These are phyloP conservation scores for Platanista minor DNA, from an alignment of 2,113 vertebrate species.

Conservation along the genomic window DNA sequence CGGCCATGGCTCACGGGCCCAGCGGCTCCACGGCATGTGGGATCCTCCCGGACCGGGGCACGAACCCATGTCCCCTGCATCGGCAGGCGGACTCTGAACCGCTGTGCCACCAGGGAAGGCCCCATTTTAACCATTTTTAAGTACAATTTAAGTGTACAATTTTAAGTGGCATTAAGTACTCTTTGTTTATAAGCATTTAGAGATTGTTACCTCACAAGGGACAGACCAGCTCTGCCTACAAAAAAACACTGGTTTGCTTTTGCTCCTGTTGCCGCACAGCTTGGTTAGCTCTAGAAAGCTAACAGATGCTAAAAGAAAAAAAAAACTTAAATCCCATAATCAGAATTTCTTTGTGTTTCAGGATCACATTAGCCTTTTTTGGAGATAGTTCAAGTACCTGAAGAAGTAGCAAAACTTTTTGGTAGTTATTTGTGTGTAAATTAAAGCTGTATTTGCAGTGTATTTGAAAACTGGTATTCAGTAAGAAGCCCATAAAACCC, in stretches of 20 bases:
- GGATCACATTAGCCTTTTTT: not conserved
- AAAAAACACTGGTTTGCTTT: not conserved
- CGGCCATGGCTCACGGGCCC: no score
- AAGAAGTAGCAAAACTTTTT: not conserved
- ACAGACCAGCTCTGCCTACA: not conserved
- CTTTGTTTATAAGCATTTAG: constrained; percentile 17
- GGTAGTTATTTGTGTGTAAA: constrained; percentile 36
- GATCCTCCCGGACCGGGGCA: no score
- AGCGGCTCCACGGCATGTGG: no score
- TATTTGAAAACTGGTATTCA: constrained; percentile 3
- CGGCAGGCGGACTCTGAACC: no score
- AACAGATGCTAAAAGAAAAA: not conserved
- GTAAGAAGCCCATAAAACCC: not conserved
- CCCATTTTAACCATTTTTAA: not conserved
- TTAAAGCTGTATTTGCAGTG: not conserved
- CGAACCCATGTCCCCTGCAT: no score
- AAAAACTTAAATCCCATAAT: constrained; percentile 13
- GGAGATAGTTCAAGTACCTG: not conserved
- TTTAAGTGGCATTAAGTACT: not conserved
- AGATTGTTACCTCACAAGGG: not conserved
- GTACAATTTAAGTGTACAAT: not conserved
- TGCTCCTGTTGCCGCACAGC: not conserved
- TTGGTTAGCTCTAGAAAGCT: constrained; percentile 16
- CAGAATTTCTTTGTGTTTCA: constrained; percentile 47
- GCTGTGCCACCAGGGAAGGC: no score